phyloP scores from a whole-genome alignment of 2,113 vertebrate species.

The Hirundichthys speculiger region DNA sequence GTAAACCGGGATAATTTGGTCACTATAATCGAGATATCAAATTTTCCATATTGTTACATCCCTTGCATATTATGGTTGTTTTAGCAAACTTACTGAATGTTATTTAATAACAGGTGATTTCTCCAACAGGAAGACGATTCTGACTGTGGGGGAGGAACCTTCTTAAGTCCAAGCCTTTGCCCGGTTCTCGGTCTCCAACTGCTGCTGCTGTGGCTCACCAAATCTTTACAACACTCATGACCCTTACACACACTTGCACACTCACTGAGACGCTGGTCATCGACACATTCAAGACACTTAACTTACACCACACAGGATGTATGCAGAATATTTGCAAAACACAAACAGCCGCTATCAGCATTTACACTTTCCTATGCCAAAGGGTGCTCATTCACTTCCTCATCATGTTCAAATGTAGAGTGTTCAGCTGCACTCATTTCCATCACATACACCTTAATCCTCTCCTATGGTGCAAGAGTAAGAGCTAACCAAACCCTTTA shows the following conservation, averaged over 20 bases:
- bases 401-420: conserved; percentile 45
- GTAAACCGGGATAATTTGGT: too few species aligned
- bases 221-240: conserved; percentile 84
- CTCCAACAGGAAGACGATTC: conserved; percentile 91
- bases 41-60: too few species aligned
- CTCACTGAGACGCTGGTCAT: conserved; percentile 19
- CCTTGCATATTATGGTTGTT: neutral
- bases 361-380: conserved; percentile 73
- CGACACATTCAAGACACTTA: conserved; percentile 27
- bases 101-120: conserved; percentile 29
- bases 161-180: conserved; percentile 87
- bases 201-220: conserved; percentile 89
- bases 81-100: neutral
- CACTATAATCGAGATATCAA: too few species aligned
- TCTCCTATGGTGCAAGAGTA: conserved; percentile 73
- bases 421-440: conserved; percentile 51
- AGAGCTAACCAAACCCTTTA: conserved; percentile 81
- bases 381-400: conserved; percentile 69
- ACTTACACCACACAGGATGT: conserved; percentile 44
- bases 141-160: conserved; percentile 92
- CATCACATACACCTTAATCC: conserved; percentile 44
- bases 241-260: conserved; percentile 67
- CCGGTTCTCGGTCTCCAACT: conserved; percentile 86
- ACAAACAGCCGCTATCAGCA: conserved; percentile 36
- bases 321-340: conserved; percentile 47